Percentiles rank a stretch among this genome's conserved stretches.
Conservation (phyloP, 2,797 vertebrate genomes). For the Xenops minutus region DNA sequence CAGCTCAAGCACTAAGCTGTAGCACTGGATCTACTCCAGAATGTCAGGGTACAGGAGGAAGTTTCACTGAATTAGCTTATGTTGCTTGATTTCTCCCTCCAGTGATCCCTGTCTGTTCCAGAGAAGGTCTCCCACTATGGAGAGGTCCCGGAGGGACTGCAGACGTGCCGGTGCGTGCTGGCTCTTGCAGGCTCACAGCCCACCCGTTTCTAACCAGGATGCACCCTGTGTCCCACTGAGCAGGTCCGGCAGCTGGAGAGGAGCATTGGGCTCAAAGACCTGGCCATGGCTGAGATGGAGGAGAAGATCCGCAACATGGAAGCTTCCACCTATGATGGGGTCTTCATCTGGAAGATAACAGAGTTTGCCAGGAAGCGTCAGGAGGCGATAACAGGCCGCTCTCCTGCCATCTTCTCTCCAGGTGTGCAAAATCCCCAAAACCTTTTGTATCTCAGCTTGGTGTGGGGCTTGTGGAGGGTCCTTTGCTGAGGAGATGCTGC, state of each 20-base stretch:
- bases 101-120: accelerated
- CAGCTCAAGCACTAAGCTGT: not conserved
- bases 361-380: slow-evolving; percentile 92
- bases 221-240: not conserved
- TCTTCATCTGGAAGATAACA: slow-evolving; percentile 94
- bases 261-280: slow-evolving; percentile 85
- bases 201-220: not conserved
- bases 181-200: not conserved
- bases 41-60: not conserved
- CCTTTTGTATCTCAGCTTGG: not conserved
- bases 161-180: accelerated
- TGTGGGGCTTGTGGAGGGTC: not conserved
- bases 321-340: slow-evolving; percentile 88
- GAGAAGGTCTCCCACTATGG: not conserved
- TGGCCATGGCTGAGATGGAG: slow-evolving; percentile 89
- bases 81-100: not conserved
- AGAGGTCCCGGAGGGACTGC: accelerated
- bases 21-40: not conserved
- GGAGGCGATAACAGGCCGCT: slow-evolving; percentile 86
- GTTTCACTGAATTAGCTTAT: not conserved
- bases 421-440: slow-evolving; percentile 69
- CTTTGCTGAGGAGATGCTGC: not conserved
- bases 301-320: slow-evolving; percentile 85
- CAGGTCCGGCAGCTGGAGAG: slow-evolving; percentile 93
- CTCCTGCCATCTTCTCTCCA: slow-evolving; percentile 96